Percentiles rank a stretch among this genome's conserved stretches.
These are phyloP conservation scores for Tangara arthus DNA, from an alignment of 2,797 vertebrate species.

Conservation along the genomic window DNA sequence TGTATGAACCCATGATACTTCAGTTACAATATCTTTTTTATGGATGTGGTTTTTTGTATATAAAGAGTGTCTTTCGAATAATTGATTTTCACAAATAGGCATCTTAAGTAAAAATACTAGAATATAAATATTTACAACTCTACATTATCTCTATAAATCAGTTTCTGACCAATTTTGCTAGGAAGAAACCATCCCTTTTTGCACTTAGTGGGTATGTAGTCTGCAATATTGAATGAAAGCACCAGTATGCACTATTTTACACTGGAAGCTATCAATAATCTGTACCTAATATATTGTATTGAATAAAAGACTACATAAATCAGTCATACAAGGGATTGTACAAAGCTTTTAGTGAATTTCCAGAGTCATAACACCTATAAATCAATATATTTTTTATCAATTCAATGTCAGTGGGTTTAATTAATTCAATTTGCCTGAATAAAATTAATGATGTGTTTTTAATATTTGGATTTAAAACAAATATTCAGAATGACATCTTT, in stretches of 20 bases:
- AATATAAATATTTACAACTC: background rate
- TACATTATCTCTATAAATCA: background rate
- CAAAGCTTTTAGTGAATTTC: constrained; percentile 18
- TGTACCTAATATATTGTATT: background rate
- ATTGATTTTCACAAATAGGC: background rate
- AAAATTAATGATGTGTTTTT: background rate
- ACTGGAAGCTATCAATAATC: background rate
- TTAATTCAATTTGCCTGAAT: background rate
- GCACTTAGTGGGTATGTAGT: background rate
- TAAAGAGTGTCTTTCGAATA: background rate
- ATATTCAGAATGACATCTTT: background rate
- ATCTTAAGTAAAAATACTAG: background rate
- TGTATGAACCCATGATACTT: background rate
- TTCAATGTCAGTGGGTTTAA: background rate
- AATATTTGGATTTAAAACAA: background rate
- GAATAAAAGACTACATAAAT: constrained; percentile 5
- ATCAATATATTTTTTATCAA: background rate
- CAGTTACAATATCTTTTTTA: background rate
- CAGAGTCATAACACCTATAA: background rate
- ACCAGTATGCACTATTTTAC: background rate
- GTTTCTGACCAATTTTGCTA: background rate
- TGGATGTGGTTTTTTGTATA: background rate
- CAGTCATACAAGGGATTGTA: background rate
- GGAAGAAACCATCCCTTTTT: background rate
- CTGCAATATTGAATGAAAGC: background rate